Base-by-base conservation (phyloP, 2,113 vertebrate genomes). In the Thamnaconus septentrionalis region DNA sequence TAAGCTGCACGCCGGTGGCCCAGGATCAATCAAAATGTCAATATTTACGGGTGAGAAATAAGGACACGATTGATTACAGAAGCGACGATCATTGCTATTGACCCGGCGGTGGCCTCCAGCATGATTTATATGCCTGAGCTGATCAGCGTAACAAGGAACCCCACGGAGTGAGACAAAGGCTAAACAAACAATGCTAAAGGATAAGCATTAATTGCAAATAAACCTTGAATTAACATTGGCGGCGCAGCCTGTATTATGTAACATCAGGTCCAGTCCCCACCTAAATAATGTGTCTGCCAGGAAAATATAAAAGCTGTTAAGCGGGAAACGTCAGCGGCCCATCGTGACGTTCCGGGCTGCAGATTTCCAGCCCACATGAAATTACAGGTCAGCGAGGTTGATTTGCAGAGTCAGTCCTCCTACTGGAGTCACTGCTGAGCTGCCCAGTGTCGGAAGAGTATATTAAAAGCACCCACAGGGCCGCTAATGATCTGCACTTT, bases 381-480 rank as follows among this genome's bases (percentile, higher is more conserved):
- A 89, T 85, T 88, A 78, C 72, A 80, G 88, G 85, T 89, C 87
- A 87, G 59, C 81, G 75, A 69, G 73, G 83, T 80, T 88, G 89
- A 90, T 90, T 84, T 87, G 86, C 61, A 48, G 68, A 66, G 74
- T 69, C 60, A 74, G 66, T 80, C 81, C 73, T 85, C 86, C 81
- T 73, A 80, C 84, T 75, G 66, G 66, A 78, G 68, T 78, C 84
- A 75, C 84, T 57, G 70, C 71, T 83, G 72, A 81, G 83, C 81
- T 69, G 68, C 78, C 73, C 41, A 71, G 80, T 85, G 83, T 79
- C 43, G 48, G 70, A 75, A 69, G 83, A 89, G 85, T 88, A 66
- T 87, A 90, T 91, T 89, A 92, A 91, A 90, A 78, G 67, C 54
- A 82, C 80, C 84, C 85, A 76, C 78, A 88, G 85, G 86, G 77